These are phyloP conservation scores for Hepsetus odoe DNA, from an alignment of 2,113 vertebrate species.

Conservation along the genomic window DNA sequence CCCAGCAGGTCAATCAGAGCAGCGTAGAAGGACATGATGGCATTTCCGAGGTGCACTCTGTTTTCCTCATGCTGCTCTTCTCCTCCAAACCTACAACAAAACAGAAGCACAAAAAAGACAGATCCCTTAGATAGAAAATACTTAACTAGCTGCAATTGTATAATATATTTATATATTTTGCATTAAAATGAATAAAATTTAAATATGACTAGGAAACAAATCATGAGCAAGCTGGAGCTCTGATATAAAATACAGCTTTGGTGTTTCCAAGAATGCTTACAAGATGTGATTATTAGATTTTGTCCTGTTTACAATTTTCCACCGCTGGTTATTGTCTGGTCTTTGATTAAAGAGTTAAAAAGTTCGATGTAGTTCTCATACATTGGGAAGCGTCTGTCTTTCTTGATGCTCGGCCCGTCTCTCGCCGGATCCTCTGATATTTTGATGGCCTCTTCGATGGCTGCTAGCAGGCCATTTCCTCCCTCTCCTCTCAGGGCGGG, in stretches of 20 bases:
- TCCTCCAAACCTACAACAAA: constrained; percentile 79
- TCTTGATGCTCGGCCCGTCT: constrained; percentile 87
- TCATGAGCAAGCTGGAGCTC: too few species aligned
- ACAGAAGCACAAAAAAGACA: not conserved
- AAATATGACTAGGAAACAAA: too few species aligned
- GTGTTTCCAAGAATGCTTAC: too few species aligned
- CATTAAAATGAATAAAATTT: too few species aligned
- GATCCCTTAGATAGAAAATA: not conserved
- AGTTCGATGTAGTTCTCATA: constrained; percentile 50
- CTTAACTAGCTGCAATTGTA: too few species aligned
- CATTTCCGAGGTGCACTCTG: constrained; percentile 89
- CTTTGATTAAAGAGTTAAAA: too few species aligned
- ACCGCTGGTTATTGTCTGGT: too few species aligned
- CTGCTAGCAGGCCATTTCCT: constrained; percentile 86
- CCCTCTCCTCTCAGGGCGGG: constrained; percentile 90
- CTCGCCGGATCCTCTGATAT: constrained; percentile 92
- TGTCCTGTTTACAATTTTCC: too few species aligned
- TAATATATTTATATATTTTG: too few species aligned
- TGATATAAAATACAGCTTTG: too few species aligned
- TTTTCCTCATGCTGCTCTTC: constrained; percentile 91
- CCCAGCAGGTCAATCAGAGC: constrained; percentile 92
- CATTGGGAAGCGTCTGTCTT: constrained; percentile 85
- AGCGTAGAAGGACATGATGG: constrained; percentile 94
- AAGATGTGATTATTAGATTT: too few species aligned
- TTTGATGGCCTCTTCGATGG: constrained; percentile 91